Conservation (phyloP, 2,888 invertebrate species). For the Agriopis leucophaearia region DNA sequence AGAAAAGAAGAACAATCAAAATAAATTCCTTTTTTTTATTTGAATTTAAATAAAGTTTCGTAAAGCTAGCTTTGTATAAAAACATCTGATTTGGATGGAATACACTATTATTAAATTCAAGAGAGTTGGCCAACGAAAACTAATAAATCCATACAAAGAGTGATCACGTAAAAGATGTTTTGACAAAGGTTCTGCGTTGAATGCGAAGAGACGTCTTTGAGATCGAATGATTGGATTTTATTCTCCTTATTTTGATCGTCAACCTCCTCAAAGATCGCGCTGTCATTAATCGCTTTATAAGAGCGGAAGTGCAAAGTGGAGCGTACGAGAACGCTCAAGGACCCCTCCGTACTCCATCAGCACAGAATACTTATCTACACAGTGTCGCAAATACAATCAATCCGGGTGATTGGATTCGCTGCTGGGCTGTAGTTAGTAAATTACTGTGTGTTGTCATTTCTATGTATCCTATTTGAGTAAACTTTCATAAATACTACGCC, state of each 20-base stretch:
- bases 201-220: conserved; percentile 46
- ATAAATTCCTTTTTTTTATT: background rate
- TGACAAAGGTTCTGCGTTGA: conserved; percentile 45
- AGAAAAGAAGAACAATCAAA: background rate
- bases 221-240: conserved; percentile 71
- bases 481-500: background rate
- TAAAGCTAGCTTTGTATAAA: background rate
- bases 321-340: conserved; percentile 74
- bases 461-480: too few relatives aligned
- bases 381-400: conserved; percentile 25
- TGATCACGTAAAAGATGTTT: conserved; percentile 36
- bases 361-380: conserved; percentile 32
- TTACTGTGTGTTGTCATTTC: too few relatives aligned
- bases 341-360: conserved; percentile 37
- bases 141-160: conserved; percentile 40
- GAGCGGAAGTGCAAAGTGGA: conserved; percentile 79
- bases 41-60: background rate
- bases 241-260: conserved; percentile 73
- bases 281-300: conserved; percentile 81
- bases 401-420: conserved; percentile 1
- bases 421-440: background rate
- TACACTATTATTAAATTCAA: conserved; percentile 29
- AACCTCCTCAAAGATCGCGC: conserved; percentile 70
- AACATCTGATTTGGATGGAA: background rate
- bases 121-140: conserved; percentile 20